phyloP scores from a whole-genome alignment of 2,888 invertebrate genomes.

The Trilocha varians region DNA sequence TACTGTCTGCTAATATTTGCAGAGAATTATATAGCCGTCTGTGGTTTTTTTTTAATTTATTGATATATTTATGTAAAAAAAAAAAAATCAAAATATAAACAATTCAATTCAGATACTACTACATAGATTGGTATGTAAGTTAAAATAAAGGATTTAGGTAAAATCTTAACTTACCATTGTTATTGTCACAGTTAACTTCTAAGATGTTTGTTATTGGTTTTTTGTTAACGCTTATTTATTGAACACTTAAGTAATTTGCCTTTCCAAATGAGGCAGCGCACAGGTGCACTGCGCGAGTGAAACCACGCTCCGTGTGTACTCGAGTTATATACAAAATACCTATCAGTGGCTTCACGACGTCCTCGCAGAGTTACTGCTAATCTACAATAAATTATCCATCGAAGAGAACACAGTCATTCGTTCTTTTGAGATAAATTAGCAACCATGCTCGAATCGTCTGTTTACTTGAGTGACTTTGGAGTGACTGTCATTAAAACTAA shows the following conservation, averaged over 20 bases:
- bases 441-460: background rate
- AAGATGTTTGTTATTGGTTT: background rate
- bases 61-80: background rate
- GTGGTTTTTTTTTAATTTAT: background rate
- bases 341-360: conserved; percentile 19
- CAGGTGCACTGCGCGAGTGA: conserved; percentile 30
- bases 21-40: background rate
- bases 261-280: conserved; percentile 9
- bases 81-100: background rate
- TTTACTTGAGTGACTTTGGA: background rate
- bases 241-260: background rate
- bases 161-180: background rate
- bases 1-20: too few species aligned
- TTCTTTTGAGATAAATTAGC: background rate
- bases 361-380: conserved; percentile 12
- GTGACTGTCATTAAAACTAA: background rate
- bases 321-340: conserved; percentile 37
- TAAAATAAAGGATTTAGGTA: too few species aligned
- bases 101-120: too few species aligned
- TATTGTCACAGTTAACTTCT: background rate
- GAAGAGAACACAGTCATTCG: background rate
- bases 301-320: conserved; percentile 14
- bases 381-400: background rate
- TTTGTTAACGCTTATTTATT: background rate
- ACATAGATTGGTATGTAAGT: too few species aligned